Evolutionary conservation across 2,888 invertebrate species (phyloP), one percentile per base, ranked within the genome.

Genomic region (Alviniconcha strummeri): DNA sequence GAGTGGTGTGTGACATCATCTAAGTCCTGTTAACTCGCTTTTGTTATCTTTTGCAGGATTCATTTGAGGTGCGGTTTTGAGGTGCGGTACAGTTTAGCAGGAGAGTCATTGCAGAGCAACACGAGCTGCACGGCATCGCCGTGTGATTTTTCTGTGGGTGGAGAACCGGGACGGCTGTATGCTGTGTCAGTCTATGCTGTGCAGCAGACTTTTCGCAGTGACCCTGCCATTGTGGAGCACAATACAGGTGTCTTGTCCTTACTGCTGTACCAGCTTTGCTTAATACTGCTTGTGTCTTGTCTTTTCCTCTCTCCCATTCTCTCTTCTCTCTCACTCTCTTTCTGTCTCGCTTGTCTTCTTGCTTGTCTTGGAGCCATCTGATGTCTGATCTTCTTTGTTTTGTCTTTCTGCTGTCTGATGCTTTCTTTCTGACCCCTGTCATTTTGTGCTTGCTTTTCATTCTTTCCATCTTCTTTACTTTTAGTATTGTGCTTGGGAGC

Each of bases 91-190:
- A 86, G 86, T 54, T 13, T 81, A 0, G 84, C 85, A 5, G 84
- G 77, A 55, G 87, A 84, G 5, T 86, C 86, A 80, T 83, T 85
- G 52, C 77, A 84, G 67, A 89, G 85, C 74, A 81, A 83, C 13
- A 86, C 88, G 19, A 88, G 86, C 76, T 77, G 80, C 76, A 72
- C 85, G 3, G 75, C 78, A 6, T 78, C 81, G 17, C 85, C 85
- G 15, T 85, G 85, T 64, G 72, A 81, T 15, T 85, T 85, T n/a
- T 64, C 36, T 4, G 83, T 84, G 13, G 81, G 84, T 11, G 89
- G 88, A n/a, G 78, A 86, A 13, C 88, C 90, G 0, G 90, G 90
- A 0, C 88, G 88, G 80, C 81, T 87, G 75, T 88, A 87, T 72
- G 83, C 84, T 19, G 84, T 90, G 17, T 82, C 80, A n/a, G 89